Conservation (phyloP, 2,113 vertebrate species). For the Laticauda colubrina region DNA sequence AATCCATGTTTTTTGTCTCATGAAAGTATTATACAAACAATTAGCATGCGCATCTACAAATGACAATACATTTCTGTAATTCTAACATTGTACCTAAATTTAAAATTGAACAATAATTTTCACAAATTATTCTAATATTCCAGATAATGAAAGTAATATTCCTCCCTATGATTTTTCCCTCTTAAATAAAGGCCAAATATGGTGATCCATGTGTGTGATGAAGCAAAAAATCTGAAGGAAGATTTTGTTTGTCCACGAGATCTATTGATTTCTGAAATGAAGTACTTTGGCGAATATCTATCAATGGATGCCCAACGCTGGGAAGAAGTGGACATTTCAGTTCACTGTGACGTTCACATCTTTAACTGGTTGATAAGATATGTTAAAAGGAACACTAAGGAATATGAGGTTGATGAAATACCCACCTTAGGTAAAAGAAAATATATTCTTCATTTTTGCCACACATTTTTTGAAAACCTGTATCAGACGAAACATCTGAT, state of each 20-base stretch:
- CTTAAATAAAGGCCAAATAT: slow-evolving; percentile 84
- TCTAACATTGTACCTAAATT: neutral
- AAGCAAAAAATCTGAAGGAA: slow-evolving; percentile 95
- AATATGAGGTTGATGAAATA: slow-evolving; percentile 75
- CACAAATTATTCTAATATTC: slow-evolving; percentile 10
- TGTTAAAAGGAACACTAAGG: slow-evolving; percentile 84
- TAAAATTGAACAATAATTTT: neutral
- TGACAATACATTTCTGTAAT: neutral
- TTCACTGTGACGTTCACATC: slow-evolving; percentile 97
- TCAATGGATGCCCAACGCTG: slow-evolving; percentile 91
- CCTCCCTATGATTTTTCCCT: slow-evolving; percentile 45
- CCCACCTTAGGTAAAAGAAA: slow-evolving; percentile 84
- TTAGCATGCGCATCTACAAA: neutral
- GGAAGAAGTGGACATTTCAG: slow-evolving; percentile 98
- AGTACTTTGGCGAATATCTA: slow-evolving; percentile 95
- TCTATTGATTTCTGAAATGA: slow-evolving; percentile 94
- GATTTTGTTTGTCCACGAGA: slow-evolving; percentile 95
- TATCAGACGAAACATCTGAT: slow-evolving; percentile 25
- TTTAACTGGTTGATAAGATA: slow-evolving; percentile 98
- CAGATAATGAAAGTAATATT: slow-evolving; percentile 40
- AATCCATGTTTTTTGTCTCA: neutral
- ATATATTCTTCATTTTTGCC: slow-evolving; percentile 35
- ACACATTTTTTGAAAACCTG: slow-evolving; percentile 17
- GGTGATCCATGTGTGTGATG: slow-evolving; percentile 98
- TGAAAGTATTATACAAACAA: neutral